These are phyloP conservation scores for Anastatus disparis DNA, from an alignment of 1,140 invertebrate genomes.

Conservation along the genomic window DNA sequence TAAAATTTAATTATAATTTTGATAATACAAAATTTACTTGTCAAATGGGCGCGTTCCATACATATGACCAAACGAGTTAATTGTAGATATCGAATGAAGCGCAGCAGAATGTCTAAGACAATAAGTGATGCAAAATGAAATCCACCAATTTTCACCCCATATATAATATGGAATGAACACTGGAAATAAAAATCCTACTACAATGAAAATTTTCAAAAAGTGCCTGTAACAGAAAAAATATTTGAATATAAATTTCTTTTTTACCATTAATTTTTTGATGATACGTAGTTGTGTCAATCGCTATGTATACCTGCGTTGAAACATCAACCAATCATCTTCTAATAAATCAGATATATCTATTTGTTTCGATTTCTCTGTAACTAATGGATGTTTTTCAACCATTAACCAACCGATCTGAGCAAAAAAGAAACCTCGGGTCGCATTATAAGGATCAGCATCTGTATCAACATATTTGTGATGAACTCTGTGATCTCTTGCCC, in stretches of 20 bases:
- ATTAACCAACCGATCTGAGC: slow-evolving; percentile 80
- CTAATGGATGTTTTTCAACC: slow-evolving; percentile 74
- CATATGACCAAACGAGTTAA: slow-evolving; percentile 78
- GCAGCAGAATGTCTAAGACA: slow-evolving; percentile 71
- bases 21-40: slow-evolving; percentile 58
- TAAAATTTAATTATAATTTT: no score
- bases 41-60: slow-evolving; percentile 77
- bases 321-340: slow-evolving; percentile 72
- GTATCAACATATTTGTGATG: slow-evolving; percentile 79
- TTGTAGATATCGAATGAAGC: slow-evolving; percentile 77
- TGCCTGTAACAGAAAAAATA: slow-evolving; percentile 67
- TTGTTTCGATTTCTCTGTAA: slow-evolving; percentile 71
- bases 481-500: slow-evolving; percentile 76
- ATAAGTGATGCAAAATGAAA: slow-evolving; percentile 82
- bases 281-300: no score
- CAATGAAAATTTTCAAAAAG: slow-evolving; percentile 76
- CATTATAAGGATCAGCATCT: slow-evolving; percentile 63
- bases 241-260: background rate
- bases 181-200: slow-evolving; percentile 79
- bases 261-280: slow-evolving; percentile 12
- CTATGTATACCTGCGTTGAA: slow-evolving; percentile 71
- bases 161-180: slow-evolving; percentile 79
- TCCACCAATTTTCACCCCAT: slow-evolving; percentile 80
- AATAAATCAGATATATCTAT: slow-evolving; percentile 75
- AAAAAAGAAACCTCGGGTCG: slow-evolving; percentile 75